These are phyloP conservation scores for Pararge aegeria DNA, from an alignment of 1,140 invertebrate genomes.

Conservation along the genomic window DNA sequence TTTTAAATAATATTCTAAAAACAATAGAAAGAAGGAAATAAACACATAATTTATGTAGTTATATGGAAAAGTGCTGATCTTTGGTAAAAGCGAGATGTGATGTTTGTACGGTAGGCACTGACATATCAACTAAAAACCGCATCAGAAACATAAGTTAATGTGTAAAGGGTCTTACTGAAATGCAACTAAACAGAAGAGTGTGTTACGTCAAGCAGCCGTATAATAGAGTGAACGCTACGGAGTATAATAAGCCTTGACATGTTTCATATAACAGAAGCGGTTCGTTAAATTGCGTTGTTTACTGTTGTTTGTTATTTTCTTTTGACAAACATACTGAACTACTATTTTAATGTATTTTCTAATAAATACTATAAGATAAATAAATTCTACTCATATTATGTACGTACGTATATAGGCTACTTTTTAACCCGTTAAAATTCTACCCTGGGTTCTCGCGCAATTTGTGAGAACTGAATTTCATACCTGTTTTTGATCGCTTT, in stretches of 20 bases:
- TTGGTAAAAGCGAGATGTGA: no score
- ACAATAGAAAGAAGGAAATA: no score
- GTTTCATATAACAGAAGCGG: slow-evolving; percentile 24
- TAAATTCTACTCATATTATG: no score
- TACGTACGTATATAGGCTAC: no score
- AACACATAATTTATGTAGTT: no score
- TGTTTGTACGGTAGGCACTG: no score
- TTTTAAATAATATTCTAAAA: no score
- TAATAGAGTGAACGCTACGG: slow-evolving; percentile 25
- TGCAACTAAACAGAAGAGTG: slow-evolving; percentile 26
- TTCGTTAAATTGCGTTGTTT: slow-evolving; percentile 31
- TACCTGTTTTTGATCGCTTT: no score
- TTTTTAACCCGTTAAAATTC: no score
- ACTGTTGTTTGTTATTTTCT: slow-evolving; percentile 14
- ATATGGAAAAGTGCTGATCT: no score
- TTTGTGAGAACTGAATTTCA: no score
- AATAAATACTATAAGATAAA: background rate
- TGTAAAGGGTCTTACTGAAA: slow-evolving; percentile 17
- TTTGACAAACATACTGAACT: background rate
- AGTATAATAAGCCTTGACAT: slow-evolving; percentile 31
- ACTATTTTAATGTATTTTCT: background rate
- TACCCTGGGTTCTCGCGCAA: no score
- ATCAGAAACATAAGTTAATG: background rate
- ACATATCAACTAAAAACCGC: background rate
- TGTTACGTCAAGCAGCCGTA: slow-evolving; percentile 37